Percentiles rank a stretch among this genome's conserved stretches.
phyloP scores from a whole-genome alignment of 1,140 invertebrate species.

The Copidosoma floridanum region DNA sequence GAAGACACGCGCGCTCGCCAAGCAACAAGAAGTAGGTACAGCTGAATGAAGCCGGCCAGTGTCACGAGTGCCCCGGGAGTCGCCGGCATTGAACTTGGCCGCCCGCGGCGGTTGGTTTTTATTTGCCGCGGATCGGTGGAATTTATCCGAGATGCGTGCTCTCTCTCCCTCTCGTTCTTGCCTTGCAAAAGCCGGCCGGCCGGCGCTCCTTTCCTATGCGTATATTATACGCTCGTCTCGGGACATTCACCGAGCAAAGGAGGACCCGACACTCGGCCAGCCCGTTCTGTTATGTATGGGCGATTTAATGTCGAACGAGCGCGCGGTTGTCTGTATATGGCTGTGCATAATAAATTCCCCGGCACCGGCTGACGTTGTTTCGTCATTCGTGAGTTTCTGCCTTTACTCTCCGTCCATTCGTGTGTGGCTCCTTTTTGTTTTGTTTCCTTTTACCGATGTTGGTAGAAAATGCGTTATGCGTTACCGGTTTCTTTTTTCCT shows the following conservation, averaged over 20 bases:
- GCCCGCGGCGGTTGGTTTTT: constrained; percentile 38
- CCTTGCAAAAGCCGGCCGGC: constrained; percentile 29
- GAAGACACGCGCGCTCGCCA: constrained; percentile 3
- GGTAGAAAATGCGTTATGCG: no score
- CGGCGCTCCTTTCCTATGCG: constrained; percentile 22
- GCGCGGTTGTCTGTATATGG: no score
- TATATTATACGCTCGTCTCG: no score
- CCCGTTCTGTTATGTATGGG: background rate
- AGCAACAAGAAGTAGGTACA: constrained; percentile 18
- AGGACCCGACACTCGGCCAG: background rate
- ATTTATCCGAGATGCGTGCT: constrained; percentile 36
- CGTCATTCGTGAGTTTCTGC: no score
- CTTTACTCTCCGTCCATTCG: no score
- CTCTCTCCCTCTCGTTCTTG: constrained; percentile 27
- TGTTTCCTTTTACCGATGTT: no score
- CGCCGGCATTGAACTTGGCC: constrained; percentile 47
- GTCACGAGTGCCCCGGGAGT: constrained; percentile 22
- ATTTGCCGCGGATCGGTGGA: constrained; percentile 27
- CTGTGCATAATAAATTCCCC: no score
- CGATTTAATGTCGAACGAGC: background rate
- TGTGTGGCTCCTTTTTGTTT: no score
- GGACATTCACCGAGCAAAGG: constrained; percentile 22
- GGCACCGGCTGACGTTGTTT: no score
- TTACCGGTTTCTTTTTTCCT: no score
- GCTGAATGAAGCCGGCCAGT: constrained; percentile 28